Percentiles rank a stretch among this genome's conserved stretches.
These are phyloP conservation scores for Poecilia gillii DNA, from an alignment of 2,797 vertebrate genomes.

Conservation along the genomic window DNA sequence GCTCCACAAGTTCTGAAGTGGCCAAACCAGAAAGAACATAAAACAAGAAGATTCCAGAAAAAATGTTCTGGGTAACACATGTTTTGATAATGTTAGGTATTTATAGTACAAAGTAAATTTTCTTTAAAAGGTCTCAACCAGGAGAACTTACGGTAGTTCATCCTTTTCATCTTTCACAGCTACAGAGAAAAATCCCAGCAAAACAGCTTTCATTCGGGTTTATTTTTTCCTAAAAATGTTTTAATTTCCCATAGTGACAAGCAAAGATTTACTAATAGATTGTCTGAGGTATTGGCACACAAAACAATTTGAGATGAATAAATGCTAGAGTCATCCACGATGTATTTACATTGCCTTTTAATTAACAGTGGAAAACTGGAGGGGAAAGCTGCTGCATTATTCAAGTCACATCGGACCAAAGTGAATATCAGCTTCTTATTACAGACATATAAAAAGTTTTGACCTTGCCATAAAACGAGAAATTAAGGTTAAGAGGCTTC, in stretches of 20 bases:
- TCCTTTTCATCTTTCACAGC: slow-evolving; percentile 11
- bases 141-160: slow-evolving; percentile 12
- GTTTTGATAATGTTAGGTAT: slow-evolving; percentile 40
- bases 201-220: slow-evolving; percentile 20
- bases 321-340: slow-evolving; percentile 14
- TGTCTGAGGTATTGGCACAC: slow-evolving; percentile 15
- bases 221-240: slow-evolving; percentile 22
- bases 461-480: slow-evolving; percentile 44
- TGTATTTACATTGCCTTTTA: slow-evolving; percentile 34
- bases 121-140: slow-evolving; percentile 17
- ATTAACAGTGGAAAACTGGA: slow-evolving; percentile 40
- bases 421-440: slow-evolving; percentile 51
- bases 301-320: slow-evolving; percentile 38
- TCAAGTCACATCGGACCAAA: slow-evolving; percentile 42
- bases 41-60: neutral
- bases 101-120: slow-evolving; percentile 36
- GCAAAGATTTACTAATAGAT: slow-evolving; percentile 24
- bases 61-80: neutral
- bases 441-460: slow-evolving; percentile 35
- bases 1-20: too few species aligned
- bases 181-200: slow-evolving; percentile 20
- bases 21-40: neutral
- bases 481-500: slow-evolving; percentile 59
- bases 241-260: neutral
- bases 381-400: slow-evolving; percentile 40